Percentiles rank a stretch among this genome's conserved stretches.
phyloP scores from a whole-genome alignment of 2,888 invertebrate species.

The Tenthredo mesomela region DNA sequence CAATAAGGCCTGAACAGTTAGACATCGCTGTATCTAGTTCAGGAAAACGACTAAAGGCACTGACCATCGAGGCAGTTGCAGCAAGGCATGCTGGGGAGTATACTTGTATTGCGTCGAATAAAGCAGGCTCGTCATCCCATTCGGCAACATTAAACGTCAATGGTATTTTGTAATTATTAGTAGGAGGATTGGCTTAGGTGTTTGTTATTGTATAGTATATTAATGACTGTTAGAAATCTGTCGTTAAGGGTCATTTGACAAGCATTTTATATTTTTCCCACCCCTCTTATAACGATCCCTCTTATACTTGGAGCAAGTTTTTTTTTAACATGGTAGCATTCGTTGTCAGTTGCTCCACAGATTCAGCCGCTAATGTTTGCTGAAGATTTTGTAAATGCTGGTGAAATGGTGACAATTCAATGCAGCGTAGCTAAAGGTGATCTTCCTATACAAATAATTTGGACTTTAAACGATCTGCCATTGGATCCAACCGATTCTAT shows the following conservation, averaged over 20 bases:
- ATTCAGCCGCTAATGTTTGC: constrained; percentile 83
- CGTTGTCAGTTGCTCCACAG: constrained; percentile 81
- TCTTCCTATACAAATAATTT: constrained; percentile 85
- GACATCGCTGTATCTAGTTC: constrained; percentile 68
- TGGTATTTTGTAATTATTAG: constrained; percentile 79
- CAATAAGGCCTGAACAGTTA: constrained; percentile 65
- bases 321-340: constrained; percentile 32
- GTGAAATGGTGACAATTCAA: constrained; percentile 84
- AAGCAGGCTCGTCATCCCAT: constrained; percentile 83
- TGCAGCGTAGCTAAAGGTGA: constrained; percentile 88
- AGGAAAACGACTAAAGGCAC: constrained; percentile 74
- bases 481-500: constrained; percentile 80
- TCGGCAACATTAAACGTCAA: constrained; percentile 86
- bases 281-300: constrained; percentile 8
- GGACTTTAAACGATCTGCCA: constrained; percentile 81
- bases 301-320: not conserved
- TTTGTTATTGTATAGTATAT: constrained; percentile 38
- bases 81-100: constrained; percentile 86
- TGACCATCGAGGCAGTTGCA: constrained; percentile 86
- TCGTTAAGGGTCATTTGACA: constrained; percentile 1
- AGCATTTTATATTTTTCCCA: not conserved
- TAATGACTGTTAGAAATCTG: constrained; percentile 35
- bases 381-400: constrained; percentile 84
- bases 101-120: constrained; percentile 85
- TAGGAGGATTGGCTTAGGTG: constrained; percentile 47